Evolutionary conservation across 2,113 vertebrate genomes (phyloP).

Genomic region (Hippocampus zosterae): DNA sequence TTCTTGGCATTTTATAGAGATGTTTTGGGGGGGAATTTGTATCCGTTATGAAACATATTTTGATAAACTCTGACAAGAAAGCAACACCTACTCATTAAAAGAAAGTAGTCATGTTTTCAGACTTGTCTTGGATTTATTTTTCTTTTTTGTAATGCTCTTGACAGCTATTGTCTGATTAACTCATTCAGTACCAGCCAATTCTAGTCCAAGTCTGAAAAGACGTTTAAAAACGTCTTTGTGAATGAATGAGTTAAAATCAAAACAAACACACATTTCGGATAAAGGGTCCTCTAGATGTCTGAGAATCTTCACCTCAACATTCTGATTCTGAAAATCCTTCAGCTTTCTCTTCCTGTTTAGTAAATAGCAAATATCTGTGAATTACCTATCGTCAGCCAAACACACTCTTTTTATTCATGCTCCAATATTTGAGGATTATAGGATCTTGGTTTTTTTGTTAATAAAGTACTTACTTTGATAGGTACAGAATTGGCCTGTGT

Average conservation of each 20-base stretch:
- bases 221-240: no score
- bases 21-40: no score
- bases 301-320: no score
- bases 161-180: no score
- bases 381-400: not conserved
- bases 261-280: no score
- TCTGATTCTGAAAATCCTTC: not conserved
- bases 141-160: no score
- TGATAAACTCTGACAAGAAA: not conserved
- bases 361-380: not conserved
- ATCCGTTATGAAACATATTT: not conserved
- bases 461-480: constrained; percentile 34
- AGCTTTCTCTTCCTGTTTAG: not conserved
- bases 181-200: no score
- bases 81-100: not conserved
- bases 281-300: no score
- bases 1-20: no score
- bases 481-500: constrained; percentile 12
- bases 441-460: constrained; percentile 30
- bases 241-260: no score
- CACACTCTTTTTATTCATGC: constrained; percentile 13
- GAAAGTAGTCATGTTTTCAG: not conserved
- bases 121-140: no score
- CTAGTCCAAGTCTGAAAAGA: no score
- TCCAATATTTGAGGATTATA: constrained; percentile 34